These are phyloP conservation scores for Troglohyphantes excavatus DNA, from an alignment of 2,888 invertebrate species.

Conservation along the genomic window DNA sequence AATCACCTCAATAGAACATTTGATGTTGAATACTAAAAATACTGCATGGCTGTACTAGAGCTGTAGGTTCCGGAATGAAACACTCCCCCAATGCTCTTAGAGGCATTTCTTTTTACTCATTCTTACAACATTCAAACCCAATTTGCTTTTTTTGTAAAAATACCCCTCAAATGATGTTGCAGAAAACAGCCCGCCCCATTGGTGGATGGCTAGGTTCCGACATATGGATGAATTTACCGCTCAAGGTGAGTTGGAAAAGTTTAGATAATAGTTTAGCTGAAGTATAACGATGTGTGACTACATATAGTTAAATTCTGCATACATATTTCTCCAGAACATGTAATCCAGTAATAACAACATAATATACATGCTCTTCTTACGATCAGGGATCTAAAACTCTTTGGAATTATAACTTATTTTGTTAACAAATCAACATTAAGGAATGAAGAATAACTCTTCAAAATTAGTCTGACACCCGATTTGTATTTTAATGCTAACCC, in stretches of 20 bases:
- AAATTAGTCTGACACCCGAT: too few species aligned
- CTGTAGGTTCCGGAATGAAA: constrained; percentile 63
- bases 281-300: background rate
- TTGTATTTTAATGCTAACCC: too few species aligned
- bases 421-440: too few species aligned
- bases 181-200: constrained; percentile 72
- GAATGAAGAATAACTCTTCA: too few species aligned
- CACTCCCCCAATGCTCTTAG: too few species aligned
- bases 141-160: constrained; percentile 1
- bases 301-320: too few species aligned
- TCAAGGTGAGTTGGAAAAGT: constrained; percentile 66
- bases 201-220: constrained; percentile 75
- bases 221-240: constrained; percentile 69
- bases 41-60: constrained; percentile 70
- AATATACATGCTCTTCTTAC: too few species aligned
- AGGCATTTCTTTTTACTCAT: too few species aligned
- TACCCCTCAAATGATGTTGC: constrained; percentile 63
- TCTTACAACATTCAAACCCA: background rate
- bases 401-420: too few species aligned
- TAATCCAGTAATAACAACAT: too few species aligned
- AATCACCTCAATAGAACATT: background rate
- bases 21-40: constrained; percentile 15
- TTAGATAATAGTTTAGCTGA: background rate
- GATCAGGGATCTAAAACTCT: too few species aligned
- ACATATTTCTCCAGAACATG: too few species aligned